Base-by-base conservation (phyloP, 2,888 invertebrate species). In the Nephrotoma appendiculata region DNA sequence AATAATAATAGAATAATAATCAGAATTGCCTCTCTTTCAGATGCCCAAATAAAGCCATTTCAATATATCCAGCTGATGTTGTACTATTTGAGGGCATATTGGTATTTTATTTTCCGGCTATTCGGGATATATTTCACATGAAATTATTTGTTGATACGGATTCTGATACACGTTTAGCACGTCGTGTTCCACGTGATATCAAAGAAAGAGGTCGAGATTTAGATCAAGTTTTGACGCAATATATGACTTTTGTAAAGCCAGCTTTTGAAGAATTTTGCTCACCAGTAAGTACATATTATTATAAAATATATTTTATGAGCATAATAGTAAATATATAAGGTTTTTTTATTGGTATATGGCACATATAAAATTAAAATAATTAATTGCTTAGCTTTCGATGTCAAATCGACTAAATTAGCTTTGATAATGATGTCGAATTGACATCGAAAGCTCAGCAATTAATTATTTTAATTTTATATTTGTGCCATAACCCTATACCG, bases 131-230 rank as follows among this genome's bases (percentile, higher is more conserved):
- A 87, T 99, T 99, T 92, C 98, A 99, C 92, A 99, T 99, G 98
- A 99, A 99, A 92, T 93, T 99, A 57, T 99, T 99, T 92, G 99
- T 99, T 4, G 99, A 99, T 91, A 99, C 99, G 0, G 99, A 99
- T 92, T 98, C 99, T 0, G 99, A 99, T 91, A 99, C 98, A 0
- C 94, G 99, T 90, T 93, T 99, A 41, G 98, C 99, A 0, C 94
- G 99, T 89, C 94, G 99, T 95, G 99, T 99, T 86, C 96, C 98
- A 57, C 94, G 99, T 87, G 99, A 99, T 91, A 98, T 98, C 86
- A 96, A 96, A 90, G 98, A 99, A 92, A 94, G 98, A 88, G 98
- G 98, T 0, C 93, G 99, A 71, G 97, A 98, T 91, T 92, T 99
- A 90, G 98, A 99, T 90, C 96, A 97, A 89, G 98, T 99, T 9